phyloP scores from a whole-genome alignment of 2,888 invertebrate genomes.

The Leucophora obtusa region DNA sequence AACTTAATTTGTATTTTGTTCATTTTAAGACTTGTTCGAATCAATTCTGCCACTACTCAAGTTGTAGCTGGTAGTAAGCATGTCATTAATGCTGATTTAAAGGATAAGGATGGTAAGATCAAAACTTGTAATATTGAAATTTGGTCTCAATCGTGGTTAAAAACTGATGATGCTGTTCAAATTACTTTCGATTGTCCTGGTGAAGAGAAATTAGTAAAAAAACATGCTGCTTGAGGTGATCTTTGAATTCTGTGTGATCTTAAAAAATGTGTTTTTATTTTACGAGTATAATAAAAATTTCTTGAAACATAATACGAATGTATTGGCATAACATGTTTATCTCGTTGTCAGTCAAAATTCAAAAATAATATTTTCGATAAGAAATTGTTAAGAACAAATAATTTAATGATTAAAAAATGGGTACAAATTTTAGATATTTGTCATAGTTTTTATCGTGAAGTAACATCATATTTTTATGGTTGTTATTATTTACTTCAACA shows the following conservation, averaged over 20 bases:
- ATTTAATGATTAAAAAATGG: too few species aligned
- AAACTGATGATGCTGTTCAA: constrained; percentile 61
- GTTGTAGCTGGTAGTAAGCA: constrained; percentile 65
- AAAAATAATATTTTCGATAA: too few species aligned
- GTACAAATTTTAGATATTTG: too few species aligned
- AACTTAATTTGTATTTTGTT: neutral
- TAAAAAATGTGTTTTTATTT: neutral
- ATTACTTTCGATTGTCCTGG: constrained; percentile 67
- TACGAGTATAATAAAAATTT: neutral
- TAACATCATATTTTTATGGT: too few species aligned
- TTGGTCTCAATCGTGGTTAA: constrained; percentile 68
- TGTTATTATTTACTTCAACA: too few species aligned
- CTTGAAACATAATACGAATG: too few species aligned
- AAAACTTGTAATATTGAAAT: constrained; percentile 68
- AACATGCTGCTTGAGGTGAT: constrained; percentile 53
- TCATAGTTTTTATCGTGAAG: too few species aligned
- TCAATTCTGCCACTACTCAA: constrained; percentile 55
- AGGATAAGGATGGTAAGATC: constrained; percentile 44
- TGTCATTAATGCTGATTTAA: constrained; percentile 65
- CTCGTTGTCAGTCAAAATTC: too few species aligned
- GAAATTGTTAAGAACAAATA: too few species aligned
- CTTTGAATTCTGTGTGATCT: neutral
- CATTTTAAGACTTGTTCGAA: constrained; percentile 36
- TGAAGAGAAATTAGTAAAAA: constrained; percentile 63
- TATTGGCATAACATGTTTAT: too few species aligned